Conservation (phyloP, 2,888 invertebrate species). For the Thecophora atra region DNA sequence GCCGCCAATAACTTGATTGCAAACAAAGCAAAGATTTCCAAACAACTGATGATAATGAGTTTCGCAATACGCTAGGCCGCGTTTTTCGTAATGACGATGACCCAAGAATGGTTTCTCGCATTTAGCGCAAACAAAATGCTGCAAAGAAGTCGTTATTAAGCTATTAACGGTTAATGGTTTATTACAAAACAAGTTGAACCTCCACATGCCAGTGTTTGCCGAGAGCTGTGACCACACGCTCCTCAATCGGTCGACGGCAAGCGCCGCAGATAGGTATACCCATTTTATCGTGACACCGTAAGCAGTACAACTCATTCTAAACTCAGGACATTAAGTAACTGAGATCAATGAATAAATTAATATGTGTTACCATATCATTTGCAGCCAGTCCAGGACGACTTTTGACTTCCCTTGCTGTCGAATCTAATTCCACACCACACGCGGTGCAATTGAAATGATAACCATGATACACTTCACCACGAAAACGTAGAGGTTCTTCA, state of each 20-base stretch:
- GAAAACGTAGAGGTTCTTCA: slow-evolving; percentile 88
- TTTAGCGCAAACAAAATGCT: slow-evolving; percentile 99
- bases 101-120: slow-evolving; percentile 99
- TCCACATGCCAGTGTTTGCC: slow-evolving; percentile 99
- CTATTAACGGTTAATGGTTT: background rate
- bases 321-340: slow-evolving; percentile 40
- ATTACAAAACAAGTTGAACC: slow-evolving; percentile 66
- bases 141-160: slow-evolving; percentile 59
- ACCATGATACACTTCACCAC: slow-evolving; percentile 98
- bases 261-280: slow-evolving; percentile 99
- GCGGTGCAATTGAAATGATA: slow-evolving; percentile 98
- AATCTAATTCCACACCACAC: slow-evolving; percentile 91
- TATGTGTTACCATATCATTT: slow-evolving; percentile 78
- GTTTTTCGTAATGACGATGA: slow-evolving; percentile 98
- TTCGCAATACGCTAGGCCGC: slow-evolving; percentile 98
- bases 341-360: no score
- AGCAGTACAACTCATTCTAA: slow-evolving; percentile 93
- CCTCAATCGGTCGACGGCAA: slow-evolving; percentile 98
- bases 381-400: slow-evolving; percentile 89
- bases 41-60: slow-evolving; percentile 99
- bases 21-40: slow-evolving; percentile 98
- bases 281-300: slow-evolving; percentile 99
- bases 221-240: slow-evolving; percentile 96
- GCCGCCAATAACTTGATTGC: slow-evolving; percentile 97
- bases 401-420: slow-evolving; percentile 95